Percentiles rank a stretch among this genome's conserved stretches.
Conservation (phyloP, 1,140 invertebrate species). For the Cyclargus thomasi region DNA sequence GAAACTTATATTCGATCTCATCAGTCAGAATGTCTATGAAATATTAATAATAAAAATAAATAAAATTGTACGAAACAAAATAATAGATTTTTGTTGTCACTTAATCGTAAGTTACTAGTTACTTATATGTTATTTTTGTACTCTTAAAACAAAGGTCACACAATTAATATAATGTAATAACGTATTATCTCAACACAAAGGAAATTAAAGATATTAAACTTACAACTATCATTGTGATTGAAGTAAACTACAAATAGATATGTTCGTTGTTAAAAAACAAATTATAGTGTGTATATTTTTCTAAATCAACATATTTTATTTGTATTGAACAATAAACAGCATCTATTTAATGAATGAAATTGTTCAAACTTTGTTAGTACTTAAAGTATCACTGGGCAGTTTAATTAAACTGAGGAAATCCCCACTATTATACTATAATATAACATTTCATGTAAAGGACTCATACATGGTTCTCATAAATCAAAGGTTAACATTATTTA, state of each 20-base stretch:
- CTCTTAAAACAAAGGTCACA: slow-evolving; percentile 12
- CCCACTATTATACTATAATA: neutral
- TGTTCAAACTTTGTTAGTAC: neutral
- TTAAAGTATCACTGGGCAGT: neutral
- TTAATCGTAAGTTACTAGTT: neutral
- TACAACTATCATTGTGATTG: neutral
- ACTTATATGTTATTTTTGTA: slow-evolving; percentile 8
- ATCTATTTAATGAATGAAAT: neutral
- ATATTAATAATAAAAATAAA: slow-evolving; percentile 1
- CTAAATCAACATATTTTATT: neutral
- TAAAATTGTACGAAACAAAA: slow-evolving; percentile 14
- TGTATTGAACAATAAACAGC: neutral
- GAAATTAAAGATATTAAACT: neutral
- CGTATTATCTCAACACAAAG: neutral
- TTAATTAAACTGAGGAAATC: neutral
- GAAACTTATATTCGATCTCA: neutral
- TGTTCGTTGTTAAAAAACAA: slow-evolving; percentile 12
- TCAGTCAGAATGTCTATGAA: neutral
- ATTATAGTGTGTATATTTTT: neutral
- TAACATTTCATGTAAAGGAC: too few relatives aligned
- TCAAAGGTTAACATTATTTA: neutral
- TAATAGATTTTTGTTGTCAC: neutral
- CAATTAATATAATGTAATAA: slow-evolving; percentile 8
- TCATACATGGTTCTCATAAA: neutral
- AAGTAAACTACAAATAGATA: neutral